Base-by-base conservation (phyloP, 35 echinoderm and acorn worm species). In the Lytechinus variegatus region DNA sequence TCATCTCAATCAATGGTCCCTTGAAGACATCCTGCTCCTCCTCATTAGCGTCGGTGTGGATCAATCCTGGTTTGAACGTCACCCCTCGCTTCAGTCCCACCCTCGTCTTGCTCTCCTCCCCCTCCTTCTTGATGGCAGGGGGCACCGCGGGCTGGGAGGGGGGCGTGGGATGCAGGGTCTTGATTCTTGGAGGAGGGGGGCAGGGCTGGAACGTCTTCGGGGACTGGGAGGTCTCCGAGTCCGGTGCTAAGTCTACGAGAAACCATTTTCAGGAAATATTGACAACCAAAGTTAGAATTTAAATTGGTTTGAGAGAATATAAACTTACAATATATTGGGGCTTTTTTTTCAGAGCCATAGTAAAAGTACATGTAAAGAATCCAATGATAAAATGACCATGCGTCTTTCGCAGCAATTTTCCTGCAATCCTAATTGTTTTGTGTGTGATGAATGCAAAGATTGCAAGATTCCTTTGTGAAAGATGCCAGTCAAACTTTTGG, bases 51-150 rank as follows among this genome's bases (percentile, higher is more conserved):
- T 93, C 92, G 13, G 97, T 96, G 54, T 86, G 91, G 11, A 99
- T 91, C 24, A 97, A 95, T 57, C 97, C 97, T 44, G 96, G 97
- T 92, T 99, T 97, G 90, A 99, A 99, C 2, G 98, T 97, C 90
- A 99, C 98, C 58, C 97, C 97, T 91, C 96, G 91, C 56, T 94
- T 97, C 12, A 92, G 33, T 8, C 87, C 96, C 91, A 54, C 12
- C 51, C 86, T 95, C 16, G 95, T 95, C 72, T 95, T 94, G 10
- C 87, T 95, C 89, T 54, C 87, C 19, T 52, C 95, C 33, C 11
- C 60, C 5, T 10, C 95, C 60, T 72, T 93, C 89, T 97, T 95
- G 8, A 87, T 90, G 27, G 61, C 94, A 12, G 96, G 96, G 8
- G 55, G 96, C 9, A 87, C 57, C 21, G 27, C 53, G 14, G 96